Conservation (phyloP, 2,888 invertebrate species). For the Eupithecia subumbrata region DNA sequence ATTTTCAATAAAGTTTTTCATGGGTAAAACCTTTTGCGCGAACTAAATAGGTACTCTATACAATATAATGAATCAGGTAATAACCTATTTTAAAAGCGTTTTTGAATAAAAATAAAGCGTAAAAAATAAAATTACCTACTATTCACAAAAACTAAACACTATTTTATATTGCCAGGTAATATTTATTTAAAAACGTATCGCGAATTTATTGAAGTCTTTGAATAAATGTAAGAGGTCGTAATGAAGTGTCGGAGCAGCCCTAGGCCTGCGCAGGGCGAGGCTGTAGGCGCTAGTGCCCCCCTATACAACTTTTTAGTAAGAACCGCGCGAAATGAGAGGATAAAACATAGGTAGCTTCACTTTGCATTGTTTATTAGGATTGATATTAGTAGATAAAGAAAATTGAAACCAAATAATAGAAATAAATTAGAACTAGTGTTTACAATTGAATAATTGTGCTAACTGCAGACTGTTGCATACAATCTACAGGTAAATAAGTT, state of each 20-base stretch:
- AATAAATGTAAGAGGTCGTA: slow-evolving; percentile 26
- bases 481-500: neutral
- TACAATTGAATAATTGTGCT: too few relatives aligned
- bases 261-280: slow-evolving; percentile 63
- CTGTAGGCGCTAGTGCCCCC: slow-evolving; percentile 68
- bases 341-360: slow-evolving; percentile 82
- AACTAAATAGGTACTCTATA: neutral
- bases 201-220: slow-evolving; percentile 6
- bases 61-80: neutral
- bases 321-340: slow-evolving; percentile 83
- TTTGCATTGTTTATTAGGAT: slow-evolving; percentile 44
- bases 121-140: neutral
- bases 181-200: neutral
- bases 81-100: neutral
- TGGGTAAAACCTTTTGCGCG: neutral
- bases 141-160: neutral
- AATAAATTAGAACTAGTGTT: too few relatives aligned
- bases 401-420: too few relatives aligned
- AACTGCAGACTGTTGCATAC: too few relatives aligned
- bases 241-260: slow-evolving; percentile 50
- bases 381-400: neutral
- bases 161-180: neutral
- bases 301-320: slow-evolving; percentile 82
- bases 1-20: neutral
- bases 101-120: slow-evolving; percentile 3